Base-by-base conservation (phyloP, 2,113 vertebrate genomes). In the Cyprinodon variegatus region DNA sequence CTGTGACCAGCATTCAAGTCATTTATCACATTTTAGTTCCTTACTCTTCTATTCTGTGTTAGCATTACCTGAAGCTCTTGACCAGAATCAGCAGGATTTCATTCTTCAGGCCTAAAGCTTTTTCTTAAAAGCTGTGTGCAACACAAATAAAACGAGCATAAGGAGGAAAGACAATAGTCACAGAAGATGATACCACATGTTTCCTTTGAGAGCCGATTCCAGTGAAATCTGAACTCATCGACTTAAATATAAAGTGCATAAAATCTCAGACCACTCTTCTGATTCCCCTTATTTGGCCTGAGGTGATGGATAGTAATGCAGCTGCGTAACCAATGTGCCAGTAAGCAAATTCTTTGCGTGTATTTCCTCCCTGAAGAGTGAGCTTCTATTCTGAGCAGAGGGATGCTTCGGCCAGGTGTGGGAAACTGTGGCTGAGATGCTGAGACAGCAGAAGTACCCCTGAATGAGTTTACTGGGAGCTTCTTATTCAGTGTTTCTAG, bases 371-470 rank as follows among this genome's bases (percentile, higher is more conserved):
- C 38, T 3, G 11, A 61, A 63, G 40, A 61, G 39, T 67, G 76
- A 83, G n/a, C 40, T 77, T 86, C 71, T 88, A 85, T 87, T 90
- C 77, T 48, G 10, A 67, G 79, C 73, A 15, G 11, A 64, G 15
- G 53, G 48, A 45, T 22, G 39, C 40, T 59, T 14, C 1, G 12
- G 37, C 48, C 77, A 87, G 85, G 81, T 87, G 85, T 78, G 82
- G 20, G 13, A 72, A 14, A 48, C 66, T 22, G 60, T 69, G 36
- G 29, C 39, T 74, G 65, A 48, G 53, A 48, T 15, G 45, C 43
- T 61, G 60, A 63, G 68, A 12, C 15, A 65, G 60, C 11, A 39
- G 17, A 73, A 12, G 9, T 39, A 13, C 2, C 57, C 37, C 1
- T 37, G 64, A 36, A 53, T 59, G 43, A 46, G 61, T 63, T 66